These are phyloP conservation scores for Chloropsis hardwickii DNA, from an alignment of 2,113 vertebrate genomes.

Conservation along the genomic window DNA sequence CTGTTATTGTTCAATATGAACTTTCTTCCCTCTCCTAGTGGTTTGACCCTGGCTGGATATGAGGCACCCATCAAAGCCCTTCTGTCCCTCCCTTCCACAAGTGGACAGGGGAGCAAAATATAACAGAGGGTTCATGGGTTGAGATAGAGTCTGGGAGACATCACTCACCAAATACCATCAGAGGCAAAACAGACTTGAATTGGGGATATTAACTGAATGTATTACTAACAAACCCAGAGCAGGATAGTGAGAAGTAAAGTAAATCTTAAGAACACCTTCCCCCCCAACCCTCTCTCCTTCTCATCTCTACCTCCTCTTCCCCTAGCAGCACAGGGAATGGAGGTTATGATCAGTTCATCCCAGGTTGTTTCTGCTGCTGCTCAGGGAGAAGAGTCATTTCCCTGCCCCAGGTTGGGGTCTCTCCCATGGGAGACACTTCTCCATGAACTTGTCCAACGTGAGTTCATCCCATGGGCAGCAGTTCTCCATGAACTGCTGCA, in stretches of 20 bases:
- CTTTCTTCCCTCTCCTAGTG: not conserved
- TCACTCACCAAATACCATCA: not conserved
- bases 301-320: not conserved
- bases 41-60: not conserved
- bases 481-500: not conserved
- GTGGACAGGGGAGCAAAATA: not conserved
- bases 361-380: not conserved
- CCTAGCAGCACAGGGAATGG: not conserved
- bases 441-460: not conserved
- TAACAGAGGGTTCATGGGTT: not conserved
- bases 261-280: not conserved
- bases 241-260: not conserved
- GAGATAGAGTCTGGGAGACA: not conserved
- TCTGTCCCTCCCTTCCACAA: not conserved
- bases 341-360: not conserved
- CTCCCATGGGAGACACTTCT: not conserved
- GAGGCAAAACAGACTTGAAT: not conserved
- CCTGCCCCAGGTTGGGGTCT: not conserved
- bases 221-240: not conserved
- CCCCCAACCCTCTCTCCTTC: not conserved
- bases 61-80: not conserved
- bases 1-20: accelerated
- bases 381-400: not conserved
- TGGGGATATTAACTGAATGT: not conserved
- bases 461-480: not conserved